Conservation (phyloP, 2,888 invertebrate species). For the Frankliniella intonsa region DNA sequence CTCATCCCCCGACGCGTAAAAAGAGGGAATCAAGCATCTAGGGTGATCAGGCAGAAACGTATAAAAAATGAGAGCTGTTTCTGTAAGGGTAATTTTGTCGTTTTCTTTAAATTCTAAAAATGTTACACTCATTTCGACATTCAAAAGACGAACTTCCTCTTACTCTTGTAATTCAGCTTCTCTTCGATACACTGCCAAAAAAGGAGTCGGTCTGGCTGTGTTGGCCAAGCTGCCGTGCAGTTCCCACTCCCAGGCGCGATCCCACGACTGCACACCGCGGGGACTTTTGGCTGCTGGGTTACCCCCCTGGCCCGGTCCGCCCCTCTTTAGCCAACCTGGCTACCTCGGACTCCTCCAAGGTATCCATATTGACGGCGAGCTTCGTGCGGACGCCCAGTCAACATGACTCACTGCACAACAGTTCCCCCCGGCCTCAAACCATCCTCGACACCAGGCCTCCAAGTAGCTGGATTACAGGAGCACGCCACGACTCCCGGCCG, state of each 20-base stretch:
- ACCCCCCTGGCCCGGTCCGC: slow-evolving; percentile 98
- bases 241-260: slow-evolving; percentile 94
- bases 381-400: slow-evolving; percentile 95
- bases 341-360: slow-evolving; percentile 73
- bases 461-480: slow-evolving; percentile 98
- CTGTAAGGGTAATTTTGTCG: too few relatives aligned
- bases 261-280: slow-evolving; percentile 98
- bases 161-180: too few relatives aligned
- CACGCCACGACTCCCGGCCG: slow-evolving; percentile 87
- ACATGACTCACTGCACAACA: slow-evolving; percentile 61
- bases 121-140: too few relatives aligned
- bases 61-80: too few relatives aligned
- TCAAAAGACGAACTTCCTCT: too few relatives aligned
- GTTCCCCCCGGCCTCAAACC: slow-evolving; percentile 86
- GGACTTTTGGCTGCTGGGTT: slow-evolving; percentile 99
- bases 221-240: slow-evolving; percentile 81
- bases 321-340: slow-evolving; percentile 95
- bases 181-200: too few relatives aligned
- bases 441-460: slow-evolving; percentile 88
- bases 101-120: too few relatives aligned
- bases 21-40: too few relatives aligned
- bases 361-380: slow-evolving; percentile 95
- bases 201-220: slow-evolving; percentile 60
- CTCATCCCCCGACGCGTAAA: too few relatives aligned
- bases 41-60: too few relatives aligned